These are phyloP conservation scores for Gasterosteus aculeatus DNA, from an alignment of 2,113 vertebrate genomes.

Conservation along the genomic window DNA sequence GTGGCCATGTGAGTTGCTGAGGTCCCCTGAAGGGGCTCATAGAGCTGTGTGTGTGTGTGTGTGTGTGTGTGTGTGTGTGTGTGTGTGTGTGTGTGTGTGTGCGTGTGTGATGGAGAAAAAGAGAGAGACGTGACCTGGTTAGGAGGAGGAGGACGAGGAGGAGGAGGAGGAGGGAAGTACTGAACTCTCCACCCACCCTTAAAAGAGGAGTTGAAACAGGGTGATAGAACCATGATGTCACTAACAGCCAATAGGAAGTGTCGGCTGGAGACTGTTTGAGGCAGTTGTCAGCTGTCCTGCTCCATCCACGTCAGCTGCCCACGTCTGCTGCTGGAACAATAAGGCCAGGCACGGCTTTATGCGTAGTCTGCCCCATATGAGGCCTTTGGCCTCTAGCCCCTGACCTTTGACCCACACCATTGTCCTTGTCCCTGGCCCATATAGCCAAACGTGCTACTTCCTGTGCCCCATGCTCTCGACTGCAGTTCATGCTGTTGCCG, in stretches of 20 bases:
- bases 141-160: constrained; percentile 24
- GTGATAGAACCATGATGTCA: constrained; percentile 84
- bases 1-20: constrained; percentile 55
- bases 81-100: too few relatives aligned
- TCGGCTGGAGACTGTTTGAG: constrained; percentile 66
- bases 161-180: constrained; percentile 43
- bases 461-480: neutral
- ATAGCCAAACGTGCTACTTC: neutral
- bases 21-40: constrained; percentile 72
- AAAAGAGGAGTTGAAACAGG: constrained; percentile 73
- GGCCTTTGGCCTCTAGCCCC: constrained; percentile 24
- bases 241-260: constrained; percentile 74
- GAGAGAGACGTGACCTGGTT: constrained; percentile 9
- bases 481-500: too few relatives aligned
- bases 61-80: too few relatives aligned
- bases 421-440: neutral
- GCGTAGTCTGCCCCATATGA: constrained; percentile 21
- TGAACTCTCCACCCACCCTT: constrained; percentile 56
- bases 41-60: constrained; percentile 29
- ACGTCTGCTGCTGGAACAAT: constrained; percentile 36
- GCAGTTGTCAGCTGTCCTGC: constrained; percentile 76
- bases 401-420: constrained; percentile 37
- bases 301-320: constrained; percentile 65
- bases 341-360: constrained; percentile 32
- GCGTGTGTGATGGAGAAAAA: constrained; percentile 12